Conservation (phyloP, 23 tunicate species). For the Phallusia fumigata region DNA sequence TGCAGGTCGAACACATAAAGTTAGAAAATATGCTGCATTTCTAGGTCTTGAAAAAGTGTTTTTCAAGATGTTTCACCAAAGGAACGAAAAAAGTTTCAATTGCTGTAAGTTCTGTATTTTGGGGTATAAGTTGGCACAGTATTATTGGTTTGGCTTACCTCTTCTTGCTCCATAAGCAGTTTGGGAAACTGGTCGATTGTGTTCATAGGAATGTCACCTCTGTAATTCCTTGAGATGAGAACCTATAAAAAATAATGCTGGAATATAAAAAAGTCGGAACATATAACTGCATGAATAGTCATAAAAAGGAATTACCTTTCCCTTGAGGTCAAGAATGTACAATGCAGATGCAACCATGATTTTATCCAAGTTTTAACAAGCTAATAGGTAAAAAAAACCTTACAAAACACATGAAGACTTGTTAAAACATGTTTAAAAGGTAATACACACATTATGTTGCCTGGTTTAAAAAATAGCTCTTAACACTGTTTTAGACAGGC, state of each 20-base stretch:
- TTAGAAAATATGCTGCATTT: no score
- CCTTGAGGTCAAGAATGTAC: constrained; percentile 88
- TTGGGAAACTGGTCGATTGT: constrained; percentile 92
- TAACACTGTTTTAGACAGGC: no score
- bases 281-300: background rate
- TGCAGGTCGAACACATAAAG: no score
- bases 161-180: constrained; percentile 89
- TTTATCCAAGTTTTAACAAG: background rate
- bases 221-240: constrained; percentile 88
- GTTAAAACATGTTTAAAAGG: no score
- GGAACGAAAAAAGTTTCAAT: no score
- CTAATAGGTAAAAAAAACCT: background rate
- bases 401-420: background rate
- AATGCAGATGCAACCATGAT: constrained; percentile 95
- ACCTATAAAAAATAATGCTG: no score
- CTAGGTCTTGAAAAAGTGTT: no score
- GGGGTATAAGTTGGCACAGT: no score
- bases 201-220: constrained; percentile 97
- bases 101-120: no score
- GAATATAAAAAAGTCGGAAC: background rate
- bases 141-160: constrained; percentile 30
- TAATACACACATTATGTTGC: no score
- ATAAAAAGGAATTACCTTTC: constrained; percentile 55
- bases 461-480: no score
- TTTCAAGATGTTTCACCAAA: no score